Percentiles rank a stretch among this genome's conserved stretches.
Conservation (phyloP, 1,140 invertebrate species). For the Metopolophium dirhodum region DNA sequence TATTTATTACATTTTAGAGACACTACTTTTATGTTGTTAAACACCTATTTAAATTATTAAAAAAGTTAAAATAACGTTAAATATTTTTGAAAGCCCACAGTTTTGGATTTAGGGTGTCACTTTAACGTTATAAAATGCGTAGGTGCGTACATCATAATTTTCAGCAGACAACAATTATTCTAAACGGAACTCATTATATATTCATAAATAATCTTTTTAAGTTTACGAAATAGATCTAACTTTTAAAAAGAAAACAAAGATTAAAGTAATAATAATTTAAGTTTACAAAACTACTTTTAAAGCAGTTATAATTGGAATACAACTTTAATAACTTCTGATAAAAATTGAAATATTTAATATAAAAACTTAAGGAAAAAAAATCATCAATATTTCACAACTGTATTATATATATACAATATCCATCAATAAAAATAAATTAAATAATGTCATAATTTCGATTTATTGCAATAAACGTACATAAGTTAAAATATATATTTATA, state of each 20-base stretch:
- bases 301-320: neutral
- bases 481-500: too few relatives aligned
- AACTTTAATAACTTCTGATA: neutral
- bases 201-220: too few relatives aligned
- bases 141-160: too few relatives aligned
- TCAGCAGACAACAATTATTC: too few relatives aligned
- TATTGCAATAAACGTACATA: too few relatives aligned
- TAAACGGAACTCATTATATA: too few relatives aligned
- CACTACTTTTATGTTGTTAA: neutral
- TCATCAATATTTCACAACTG: too few relatives aligned
- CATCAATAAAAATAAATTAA: too few relatives aligned
- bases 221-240: too few relatives aligned
- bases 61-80: neutral
- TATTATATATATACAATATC: too few relatives aligned
- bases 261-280: neutral
- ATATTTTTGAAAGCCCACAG: neutral
- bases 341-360: neutral
- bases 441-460: too few relatives aligned
- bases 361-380: neutral
- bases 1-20: neutral
- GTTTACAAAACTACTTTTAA: neutral
- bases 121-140: too few relatives aligned
- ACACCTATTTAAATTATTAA: neutral
- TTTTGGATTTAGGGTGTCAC: neutral
- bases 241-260: neutral